Evolutionary conservation across 1,140 invertebrate species (phyloP), one percentile per base, ranked within the genome.

Genomic region (Drosophila pseudoobscura): DNA sequence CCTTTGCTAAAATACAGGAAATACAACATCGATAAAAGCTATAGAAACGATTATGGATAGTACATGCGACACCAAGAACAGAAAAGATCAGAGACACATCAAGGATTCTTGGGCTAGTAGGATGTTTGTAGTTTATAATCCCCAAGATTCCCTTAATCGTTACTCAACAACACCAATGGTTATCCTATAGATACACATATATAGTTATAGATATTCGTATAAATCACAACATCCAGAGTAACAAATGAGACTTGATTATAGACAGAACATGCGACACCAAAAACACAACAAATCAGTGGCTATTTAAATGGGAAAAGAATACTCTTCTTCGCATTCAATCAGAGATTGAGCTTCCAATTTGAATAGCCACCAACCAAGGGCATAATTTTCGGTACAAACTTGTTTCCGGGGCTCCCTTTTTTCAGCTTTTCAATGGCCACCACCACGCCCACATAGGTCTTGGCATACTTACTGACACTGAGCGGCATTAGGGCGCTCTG

Each of bases 381-480:
- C 45, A 60, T 44, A 50, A 47, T 62, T 43, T 24, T 63, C 35
- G 31, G 15, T 66, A 43, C 45, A 57, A 70, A 65, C 47, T 66
- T 49, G 26, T 43, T 50, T 50, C 55, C 1, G 6, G 0, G 4
- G 47, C 8, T 71, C 45, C 24, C 47, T 29, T 43, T 39, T 39
- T 26, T 5, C 35, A 13, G 26, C 49, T n/a, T 22, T 39, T 39
- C 29, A n/a, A 26, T n/a, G 13, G 20, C 20, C 20, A 20, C 24
- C 52, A 53, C 52, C 26, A 8, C 53, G 41, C 20, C 45, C 51
- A 22, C 39, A n/a, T 8, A 17, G 24, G 35, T 24, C 49, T 52
- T 51, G 44, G 66, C 61, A 89, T 91, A 91, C 90, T 91, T 91
- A 91, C 90, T 91, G 61, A 91, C 84, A 71, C 84, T 90, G 61